Base-by-base conservation (phyloP, 2,888 invertebrate species). In the Lamellibrachia satsuma region DNA sequence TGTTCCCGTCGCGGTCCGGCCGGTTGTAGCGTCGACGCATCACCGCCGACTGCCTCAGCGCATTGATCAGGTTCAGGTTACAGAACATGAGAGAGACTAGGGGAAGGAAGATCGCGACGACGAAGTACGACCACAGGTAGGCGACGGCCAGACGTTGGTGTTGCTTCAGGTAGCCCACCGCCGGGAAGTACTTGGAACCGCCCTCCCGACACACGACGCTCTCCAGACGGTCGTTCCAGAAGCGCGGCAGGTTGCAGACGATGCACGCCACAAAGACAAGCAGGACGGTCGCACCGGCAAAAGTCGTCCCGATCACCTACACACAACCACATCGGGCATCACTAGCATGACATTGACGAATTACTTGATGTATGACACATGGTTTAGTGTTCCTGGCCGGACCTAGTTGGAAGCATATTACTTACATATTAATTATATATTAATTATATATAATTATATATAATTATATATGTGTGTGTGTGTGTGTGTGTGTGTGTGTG, bases 71-170 rank as follows among this genome's bases (percentile, higher is more conserved):
- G 93, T 95, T 95, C 3, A 95, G 94, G 93, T 96, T 96, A 93
- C 95, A 96, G 93, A 95, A 96, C 52, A 95, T 93, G 57, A 96
- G 94, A 2, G 95, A 94, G 15, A 95, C 94, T 91, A 95, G 95
- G 9, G 96, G 96, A 60, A 95, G 94, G 93, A 96, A 95, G 93
- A 95, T 95, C 93, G 95, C 95, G 51, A 95, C 91, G 27, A 95
- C 94, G 6, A 95, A 95, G 95, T 95, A 96, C 7, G 95, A 90
- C 93, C 91, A 93, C 91, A 93, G 90, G 92, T 91, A 93, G 52
- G 91, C 55, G 52, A 90, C 55, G 9, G 52, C 94, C 11, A 93
- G n/a, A 39, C 27, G 60, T 51, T 15, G 39, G 55, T 92, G n/a
- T 7, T 60, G 52, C 75, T 52, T 60, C 60, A 93, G 52, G 6